phyloP scores from a whole-genome alignment of 2,797 vertebrate genomes.

The Parotocinclus haroldoi region DNA sequence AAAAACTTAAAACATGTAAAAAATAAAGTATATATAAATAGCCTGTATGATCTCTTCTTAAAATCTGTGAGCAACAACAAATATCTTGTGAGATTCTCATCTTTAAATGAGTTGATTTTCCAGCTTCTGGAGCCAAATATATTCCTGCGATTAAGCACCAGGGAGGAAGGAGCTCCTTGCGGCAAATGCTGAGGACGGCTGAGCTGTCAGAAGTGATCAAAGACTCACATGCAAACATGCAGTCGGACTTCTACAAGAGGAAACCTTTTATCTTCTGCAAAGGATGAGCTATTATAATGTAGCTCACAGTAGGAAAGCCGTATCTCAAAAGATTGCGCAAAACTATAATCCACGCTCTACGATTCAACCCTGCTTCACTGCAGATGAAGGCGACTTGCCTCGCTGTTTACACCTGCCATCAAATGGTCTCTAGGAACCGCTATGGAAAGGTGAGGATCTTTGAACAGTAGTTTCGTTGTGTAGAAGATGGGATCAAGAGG shows the following conservation, averaged over 20 bases:
- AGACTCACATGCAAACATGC: slow-evolving; percentile 41
- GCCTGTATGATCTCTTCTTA: neutral
- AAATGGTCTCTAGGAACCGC: slow-evolving; percentile 17
- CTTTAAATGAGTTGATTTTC: slow-evolving; percentile 32
- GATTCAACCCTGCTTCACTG: slow-evolving; percentile 14
- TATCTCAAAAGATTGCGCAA: slow-evolving; percentile 7
- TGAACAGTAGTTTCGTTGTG: slow-evolving; percentile 13
- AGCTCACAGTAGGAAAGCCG: slow-evolving; percentile 10
- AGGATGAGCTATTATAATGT: slow-evolving; percentile 45
- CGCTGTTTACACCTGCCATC: slow-evolving; percentile 40
- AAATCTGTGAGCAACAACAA: slow-evolving; percentile 8
- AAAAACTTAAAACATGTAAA: neutral
- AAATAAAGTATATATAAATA: slow-evolving; percentile 9
- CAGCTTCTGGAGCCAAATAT: slow-evolving; percentile 40
- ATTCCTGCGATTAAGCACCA: slow-evolving; percentile 47
- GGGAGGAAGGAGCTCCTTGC: slow-evolving; percentile 35
- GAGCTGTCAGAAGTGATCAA: slow-evolving; percentile 54
- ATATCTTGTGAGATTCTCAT: slow-evolving; percentile 23
- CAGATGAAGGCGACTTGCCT: slow-evolving; percentile 32
- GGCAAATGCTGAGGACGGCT: slow-evolving; percentile 51
- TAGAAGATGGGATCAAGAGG: slow-evolving; percentile 16
- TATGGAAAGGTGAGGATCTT: slow-evolving; percentile 20
- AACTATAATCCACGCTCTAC: slow-evolving; percentile 29
- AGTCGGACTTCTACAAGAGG: slow-evolving; percentile 45
- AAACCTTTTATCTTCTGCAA: slow-evolving; percentile 47